A percentile compares a stretch with the other conserved stretches of the same genome.
Evolutionary conservation across 2,888 invertebrate genomes (phyloP).

Genomic region (Stenichneumon culpator): DNA sequence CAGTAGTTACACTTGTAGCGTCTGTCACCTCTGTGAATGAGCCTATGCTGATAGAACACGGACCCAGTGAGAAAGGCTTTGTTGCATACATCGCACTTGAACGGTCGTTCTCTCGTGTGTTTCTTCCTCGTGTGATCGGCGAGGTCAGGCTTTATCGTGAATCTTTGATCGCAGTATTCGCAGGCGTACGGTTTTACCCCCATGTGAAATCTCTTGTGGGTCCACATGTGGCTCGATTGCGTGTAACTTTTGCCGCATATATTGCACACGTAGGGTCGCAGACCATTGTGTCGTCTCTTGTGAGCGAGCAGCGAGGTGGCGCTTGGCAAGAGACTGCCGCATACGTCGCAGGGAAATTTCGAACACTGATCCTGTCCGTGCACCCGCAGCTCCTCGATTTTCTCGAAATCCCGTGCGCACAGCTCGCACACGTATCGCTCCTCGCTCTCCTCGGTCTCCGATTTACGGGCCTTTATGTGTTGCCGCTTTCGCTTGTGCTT

Average conservation of each 20-base stretch:
- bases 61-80: constrained; percentile 89
- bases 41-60: constrained; percentile 88
- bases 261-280: constrained; percentile 80
- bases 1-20: constrained; percentile 89
- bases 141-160: constrained; percentile 88
- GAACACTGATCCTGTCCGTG: constrained; percentile 78
- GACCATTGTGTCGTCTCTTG: constrained; percentile 79
- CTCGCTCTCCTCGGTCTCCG: constrained; percentile 70
- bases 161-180: constrained; percentile 87
- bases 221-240: constrained; percentile 89
- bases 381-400: constrained; percentile 69
- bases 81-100: constrained; percentile 88
- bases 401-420: constrained; percentile 85
- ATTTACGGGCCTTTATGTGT: constrained; percentile 84
- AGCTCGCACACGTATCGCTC: constrained; percentile 86
- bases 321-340: constrained; percentile 77
- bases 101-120: constrained; percentile 88
- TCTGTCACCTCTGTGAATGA: constrained; percentile 88
- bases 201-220: constrained; percentile 89
- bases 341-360: constrained; percentile 79
- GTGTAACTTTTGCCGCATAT: constrained; percentile 83
- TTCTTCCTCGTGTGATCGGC: constrained; percentile 89
- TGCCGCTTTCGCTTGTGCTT: constrained; percentile 87
- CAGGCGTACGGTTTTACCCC: constrained; percentile 89
- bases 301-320: constrained; percentile 79